Conservation (phyloP, 1,140 invertebrate species). For the Cephus cinctus region DNA sequence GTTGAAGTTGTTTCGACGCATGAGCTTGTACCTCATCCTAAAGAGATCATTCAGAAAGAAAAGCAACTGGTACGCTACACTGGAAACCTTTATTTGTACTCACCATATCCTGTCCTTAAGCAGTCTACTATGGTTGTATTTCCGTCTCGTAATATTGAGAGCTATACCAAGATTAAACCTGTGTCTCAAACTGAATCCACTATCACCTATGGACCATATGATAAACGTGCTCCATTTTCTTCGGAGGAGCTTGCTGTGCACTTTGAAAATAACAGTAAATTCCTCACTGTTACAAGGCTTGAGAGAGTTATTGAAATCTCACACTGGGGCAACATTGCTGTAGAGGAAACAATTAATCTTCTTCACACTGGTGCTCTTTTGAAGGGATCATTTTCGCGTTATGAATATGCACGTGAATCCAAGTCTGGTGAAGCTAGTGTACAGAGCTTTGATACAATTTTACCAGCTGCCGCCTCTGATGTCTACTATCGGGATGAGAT, state of each 20-base stretch:
- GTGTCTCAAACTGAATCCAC: slow-evolving; percentile 73
- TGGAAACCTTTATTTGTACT: slow-evolving; percentile 82
- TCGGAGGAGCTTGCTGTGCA: slow-evolving; percentile 77
- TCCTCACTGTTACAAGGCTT: slow-evolving; percentile 85
- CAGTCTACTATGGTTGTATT: slow-evolving; percentile 83
- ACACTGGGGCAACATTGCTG: slow-evolving; percentile 98
- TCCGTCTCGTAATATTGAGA: slow-evolving; percentile 78
- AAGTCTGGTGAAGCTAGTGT: slow-evolving; percentile 83
- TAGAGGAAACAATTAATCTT: slow-evolving; percentile 93
- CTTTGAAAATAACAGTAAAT: slow-evolving; percentile 96
- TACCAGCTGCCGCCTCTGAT: slow-evolving; percentile 88
- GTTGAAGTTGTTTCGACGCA: slow-evolving; percentile 79
- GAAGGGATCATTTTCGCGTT: slow-evolving; percentile 93
- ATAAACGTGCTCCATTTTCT: slow-evolving; percentile 65
- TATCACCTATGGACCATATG: slow-evolving; percentile 86
- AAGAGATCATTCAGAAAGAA: slow-evolving; percentile 86
- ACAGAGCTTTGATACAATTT: slow-evolving; percentile 87
- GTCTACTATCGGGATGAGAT: slow-evolving; percentile 97
- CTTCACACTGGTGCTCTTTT: slow-evolving; percentile 89
- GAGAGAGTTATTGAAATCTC: slow-evolving; percentile 92
- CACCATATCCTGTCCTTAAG: slow-evolving; percentile 75
- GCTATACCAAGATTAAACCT: slow-evolving; percentile 85
- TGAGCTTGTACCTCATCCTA: slow-evolving; percentile 78
- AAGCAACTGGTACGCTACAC: slow-evolving; percentile 88
- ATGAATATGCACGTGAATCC: slow-evolving; percentile 92